A percentile compares a stretch with the other conserved stretches of the same genome.
Conservation (phyloP, 2,888 invertebrate species). For the Conops quadrifasciatus region DNA sequence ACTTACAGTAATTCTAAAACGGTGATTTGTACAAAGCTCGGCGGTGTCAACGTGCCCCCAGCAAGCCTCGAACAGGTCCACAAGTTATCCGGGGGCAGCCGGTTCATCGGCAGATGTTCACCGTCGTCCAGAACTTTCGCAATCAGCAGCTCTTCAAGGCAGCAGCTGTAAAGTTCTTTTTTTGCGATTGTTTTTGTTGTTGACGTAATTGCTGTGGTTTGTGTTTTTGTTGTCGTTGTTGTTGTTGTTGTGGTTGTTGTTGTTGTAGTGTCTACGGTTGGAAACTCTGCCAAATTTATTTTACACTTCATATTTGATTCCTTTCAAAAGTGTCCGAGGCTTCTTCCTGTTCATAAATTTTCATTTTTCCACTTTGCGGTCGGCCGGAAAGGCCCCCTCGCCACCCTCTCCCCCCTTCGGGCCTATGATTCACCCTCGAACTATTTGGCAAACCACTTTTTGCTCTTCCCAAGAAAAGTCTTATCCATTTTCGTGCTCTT, state of each 20-base stretch:
- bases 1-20: neutral
- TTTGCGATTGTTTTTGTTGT: neutral
- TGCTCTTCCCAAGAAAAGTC: neutral
- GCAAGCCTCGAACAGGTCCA: neutral
- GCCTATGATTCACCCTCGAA: neutral
- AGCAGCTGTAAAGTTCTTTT: too few relatives aligned
- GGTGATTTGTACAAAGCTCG: neutral
- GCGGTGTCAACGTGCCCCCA: neutral
- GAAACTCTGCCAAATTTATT: conserved; percentile 13
- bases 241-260: neutral
- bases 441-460: neutral
- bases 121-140: neutral
- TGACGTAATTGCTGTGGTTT: neutral
- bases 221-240: neutral
- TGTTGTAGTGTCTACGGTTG: neutral
- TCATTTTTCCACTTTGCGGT: conserved; percentile 33
- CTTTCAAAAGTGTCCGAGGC: conserved; percentile 49
- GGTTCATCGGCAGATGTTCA: neutral
- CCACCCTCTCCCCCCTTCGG: neutral
- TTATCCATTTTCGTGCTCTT: conserved; percentile 11
- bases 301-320: conserved; percentile 31
- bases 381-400: conserved; percentile 37
- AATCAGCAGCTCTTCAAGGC: neutral
- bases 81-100: neutral
- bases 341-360: conserved; percentile 61